These are phyloP conservation scores for Pammene fasciana DNA, from an alignment of 2,888 invertebrate genomes.

Conservation along the genomic window DNA sequence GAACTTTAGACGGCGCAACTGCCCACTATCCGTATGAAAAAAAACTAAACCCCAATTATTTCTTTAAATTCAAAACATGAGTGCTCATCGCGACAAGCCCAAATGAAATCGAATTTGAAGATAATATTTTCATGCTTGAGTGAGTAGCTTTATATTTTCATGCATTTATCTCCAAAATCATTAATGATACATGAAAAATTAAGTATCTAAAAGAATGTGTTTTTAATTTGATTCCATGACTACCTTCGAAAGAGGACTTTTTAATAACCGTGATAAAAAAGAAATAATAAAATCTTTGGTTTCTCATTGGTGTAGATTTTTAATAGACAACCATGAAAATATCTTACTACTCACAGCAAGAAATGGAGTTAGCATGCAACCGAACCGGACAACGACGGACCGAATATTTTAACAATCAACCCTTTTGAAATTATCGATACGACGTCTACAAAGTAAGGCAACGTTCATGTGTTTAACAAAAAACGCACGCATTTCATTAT, in stretches of 20 bases:
- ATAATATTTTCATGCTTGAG: slow-evolving; percentile 25
- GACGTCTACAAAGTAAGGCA: slow-evolving; percentile 63
- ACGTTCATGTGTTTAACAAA: slow-evolving; percentile 42
- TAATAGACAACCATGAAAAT: slow-evolving; percentile 10
- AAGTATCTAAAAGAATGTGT: background rate
- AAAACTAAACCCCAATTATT: slow-evolving; percentile 24
- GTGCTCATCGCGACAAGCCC: slow-evolving; percentile 44
- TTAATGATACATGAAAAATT: background rate
- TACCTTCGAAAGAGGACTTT: background rate
- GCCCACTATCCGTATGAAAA: slow-evolving; percentile 38
- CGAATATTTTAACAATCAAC: slow-evolving; percentile 78
- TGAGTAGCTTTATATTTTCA: slow-evolving; percentile 21
- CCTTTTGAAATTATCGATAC: slow-evolving; percentile 81
- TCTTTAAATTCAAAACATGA: slow-evolving; percentile 28
- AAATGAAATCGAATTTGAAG: slow-evolving; percentile 18
- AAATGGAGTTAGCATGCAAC: slow-evolving; percentile 56
- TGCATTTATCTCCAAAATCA: background rate
- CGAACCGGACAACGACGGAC: slow-evolving; percentile 66
- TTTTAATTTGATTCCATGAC: too few species aligned
- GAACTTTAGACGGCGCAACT: slow-evolving; percentile 18
- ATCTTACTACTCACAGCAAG: slow-evolving; percentile 35
- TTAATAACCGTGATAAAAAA: background rate
- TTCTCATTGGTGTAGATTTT: background rate
- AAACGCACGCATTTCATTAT: background rate
- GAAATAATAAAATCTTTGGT: background rate